A percentile compares a stretch with the other conserved stretches of the same genome.
phyloP scores from a whole-genome alignment of 2,113 vertebrate genomes.

The Martes martes region DNA sequence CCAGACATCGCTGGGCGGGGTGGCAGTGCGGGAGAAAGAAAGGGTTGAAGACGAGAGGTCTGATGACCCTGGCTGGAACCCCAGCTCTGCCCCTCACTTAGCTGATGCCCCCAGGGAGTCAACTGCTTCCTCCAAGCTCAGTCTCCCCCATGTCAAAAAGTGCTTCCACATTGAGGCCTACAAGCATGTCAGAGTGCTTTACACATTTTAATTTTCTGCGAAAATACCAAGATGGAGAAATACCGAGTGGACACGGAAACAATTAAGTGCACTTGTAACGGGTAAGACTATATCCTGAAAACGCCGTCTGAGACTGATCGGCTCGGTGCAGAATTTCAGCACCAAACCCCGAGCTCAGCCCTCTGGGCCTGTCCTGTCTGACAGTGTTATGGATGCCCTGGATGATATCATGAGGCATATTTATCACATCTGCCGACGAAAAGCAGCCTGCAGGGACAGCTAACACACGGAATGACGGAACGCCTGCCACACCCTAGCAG shows the following conservation, averaged over 20 bases:
- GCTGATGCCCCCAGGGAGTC: not conserved
- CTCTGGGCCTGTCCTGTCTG: not conserved
- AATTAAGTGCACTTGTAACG: not conserved
- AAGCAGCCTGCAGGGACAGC: not conserved
- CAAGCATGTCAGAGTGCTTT: rapidly evolving
- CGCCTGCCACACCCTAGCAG: not conserved
- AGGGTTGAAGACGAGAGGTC: not conserved
- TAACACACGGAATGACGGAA: not conserved
- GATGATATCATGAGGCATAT: rapidly evolving
- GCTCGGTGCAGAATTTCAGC: not conserved
- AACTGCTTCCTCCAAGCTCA: not conserved
- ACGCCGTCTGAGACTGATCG: not conserved
- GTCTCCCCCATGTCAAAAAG: not conserved
- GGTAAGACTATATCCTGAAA: not conserved
- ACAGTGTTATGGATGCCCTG: rapidly evolving
- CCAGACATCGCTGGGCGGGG: not conserved
- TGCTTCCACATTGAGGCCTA: not conserved
- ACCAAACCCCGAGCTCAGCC: not conserved
- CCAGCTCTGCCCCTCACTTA: not conserved
- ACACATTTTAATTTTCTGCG: too few relatives aligned
- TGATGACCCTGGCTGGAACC: not conserved
- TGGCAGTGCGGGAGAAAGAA: rapidly evolving
- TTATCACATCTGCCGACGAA: not conserved
- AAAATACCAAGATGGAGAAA: not conserved
- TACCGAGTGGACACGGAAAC: not conserved